These are phyloP conservation scores for Ardeotis arabs DNA, from an alignment of 2,113 vertebrate genomes.

Conservation along the genomic window DNA sequence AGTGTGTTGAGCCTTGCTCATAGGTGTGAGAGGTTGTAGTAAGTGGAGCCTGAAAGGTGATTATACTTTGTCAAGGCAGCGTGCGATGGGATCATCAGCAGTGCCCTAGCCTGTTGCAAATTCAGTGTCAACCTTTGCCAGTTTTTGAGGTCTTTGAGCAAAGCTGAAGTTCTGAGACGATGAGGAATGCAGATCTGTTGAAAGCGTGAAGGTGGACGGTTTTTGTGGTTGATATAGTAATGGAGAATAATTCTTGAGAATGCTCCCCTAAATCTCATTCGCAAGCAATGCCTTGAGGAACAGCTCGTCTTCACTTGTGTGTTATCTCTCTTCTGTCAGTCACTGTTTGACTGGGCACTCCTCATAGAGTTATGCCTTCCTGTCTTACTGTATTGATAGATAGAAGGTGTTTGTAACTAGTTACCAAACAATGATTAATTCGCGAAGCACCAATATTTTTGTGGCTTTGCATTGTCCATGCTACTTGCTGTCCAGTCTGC, in stretches of 20 bases:
- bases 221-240: background rate
- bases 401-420: background rate
- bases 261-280: background rate
- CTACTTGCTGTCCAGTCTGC: background rate
- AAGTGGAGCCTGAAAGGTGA: background rate
- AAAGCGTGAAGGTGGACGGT: background rate
- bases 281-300: rapidly evolving
- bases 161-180: background rate
- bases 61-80: background rate
- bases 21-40: background rate
- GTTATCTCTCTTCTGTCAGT: background rate
- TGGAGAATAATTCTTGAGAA: background rate
- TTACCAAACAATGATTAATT: background rate
- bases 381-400: background rate
- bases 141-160: background rate
- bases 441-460: background rate
- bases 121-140: background rate
- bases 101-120: background rate
- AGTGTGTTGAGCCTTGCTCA: background rate
- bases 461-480: background rate
- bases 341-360: background rate
- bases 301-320: background rate
- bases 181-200: background rate
- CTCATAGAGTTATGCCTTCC: background rate
- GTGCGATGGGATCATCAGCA: background rate